Percentiles rank a stretch among this genome's conserved stretches.
Conservation (phyloP, 2,888 invertebrate genomes). For the Scelioninae gen. 2 region DNA sequence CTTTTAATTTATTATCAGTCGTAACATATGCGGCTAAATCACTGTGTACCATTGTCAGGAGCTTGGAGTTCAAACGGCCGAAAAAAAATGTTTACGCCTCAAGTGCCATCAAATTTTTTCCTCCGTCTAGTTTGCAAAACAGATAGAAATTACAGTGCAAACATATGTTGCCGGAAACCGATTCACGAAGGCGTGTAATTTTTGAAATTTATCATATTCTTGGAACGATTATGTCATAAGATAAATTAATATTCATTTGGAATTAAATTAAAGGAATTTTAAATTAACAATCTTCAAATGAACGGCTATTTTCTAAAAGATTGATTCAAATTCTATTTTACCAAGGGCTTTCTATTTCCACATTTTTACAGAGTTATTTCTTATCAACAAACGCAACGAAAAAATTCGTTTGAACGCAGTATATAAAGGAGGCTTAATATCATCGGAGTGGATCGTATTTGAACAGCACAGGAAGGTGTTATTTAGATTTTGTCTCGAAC, state of each 20-base stretch:
- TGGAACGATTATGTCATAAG: too few relatives aligned
- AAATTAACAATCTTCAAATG: too few relatives aligned
- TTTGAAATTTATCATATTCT: too few relatives aligned
- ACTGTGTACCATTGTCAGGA: constrained; percentile 16
- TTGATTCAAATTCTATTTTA: too few relatives aligned
- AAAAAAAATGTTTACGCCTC: constrained; percentile 40
- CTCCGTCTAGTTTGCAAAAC: constrained; percentile 10
- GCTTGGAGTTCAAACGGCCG: background rate
- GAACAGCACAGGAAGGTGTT: background rate
- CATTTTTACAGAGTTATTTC: too few relatives aligned
- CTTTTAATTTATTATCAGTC: constrained; percentile 10
- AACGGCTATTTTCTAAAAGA: too few relatives aligned
- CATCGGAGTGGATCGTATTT: constrained; percentile 6
- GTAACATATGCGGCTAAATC: constrained; percentile 23
- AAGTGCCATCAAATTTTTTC: constrained; percentile 36
- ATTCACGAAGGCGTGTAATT: background rate
- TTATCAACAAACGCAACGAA: too few relatives aligned
- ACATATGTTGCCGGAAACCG: constrained; percentile 11
- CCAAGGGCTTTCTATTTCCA: too few relatives aligned
- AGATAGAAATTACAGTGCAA: constrained; percentile 19
- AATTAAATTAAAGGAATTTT: too few relatives aligned
- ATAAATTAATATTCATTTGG: too few relatives aligned
- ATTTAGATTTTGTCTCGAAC: constrained; percentile 19
- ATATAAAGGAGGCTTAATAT: too few relatives aligned
- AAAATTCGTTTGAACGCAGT: too few relatives aligned